phyloP scores from a whole-genome alignment of 2,113 vertebrate species.

The Suricata suricatta region DNA sequence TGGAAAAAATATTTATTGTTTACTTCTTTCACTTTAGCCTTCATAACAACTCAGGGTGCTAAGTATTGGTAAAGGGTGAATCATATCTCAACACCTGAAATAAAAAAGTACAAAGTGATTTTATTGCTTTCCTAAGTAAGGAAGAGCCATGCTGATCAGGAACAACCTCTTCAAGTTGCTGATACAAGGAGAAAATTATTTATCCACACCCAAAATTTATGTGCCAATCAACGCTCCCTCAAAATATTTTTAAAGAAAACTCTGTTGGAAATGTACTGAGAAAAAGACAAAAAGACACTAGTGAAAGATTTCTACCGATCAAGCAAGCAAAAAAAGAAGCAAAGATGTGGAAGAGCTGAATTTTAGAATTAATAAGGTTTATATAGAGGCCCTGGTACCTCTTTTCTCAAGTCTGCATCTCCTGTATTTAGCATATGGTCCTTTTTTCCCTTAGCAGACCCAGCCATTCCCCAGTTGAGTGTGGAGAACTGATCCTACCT shows the following conservation, averaged over 20 bases:
- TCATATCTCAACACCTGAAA: background rate
- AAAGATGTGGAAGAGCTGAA: background rate
- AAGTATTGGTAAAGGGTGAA: background rate
- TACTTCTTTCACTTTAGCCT: slow-evolving; percentile 19
- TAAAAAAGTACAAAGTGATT: background rate
- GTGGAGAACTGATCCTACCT: background rate
- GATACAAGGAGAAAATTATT: background rate
- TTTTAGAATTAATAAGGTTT: background rate
- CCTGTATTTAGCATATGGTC: background rate
- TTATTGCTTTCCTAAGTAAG: slow-evolving; percentile 4
- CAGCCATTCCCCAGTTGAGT: background rate
- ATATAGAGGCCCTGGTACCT: background rate
- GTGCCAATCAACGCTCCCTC: background rate
- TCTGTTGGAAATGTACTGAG: background rate
- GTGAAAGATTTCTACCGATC: background rate
- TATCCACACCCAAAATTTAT: slow-evolving; percentile 29
- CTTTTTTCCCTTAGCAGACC: background rate
- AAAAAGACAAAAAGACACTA: background rate
- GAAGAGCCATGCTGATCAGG: background rate
- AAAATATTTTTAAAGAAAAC: slow-evolving; percentile 18
- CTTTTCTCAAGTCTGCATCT: background rate
- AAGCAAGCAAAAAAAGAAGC: background rate
- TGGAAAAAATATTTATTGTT: slow-evolving; percentile 17
- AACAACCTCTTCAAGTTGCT: background rate
- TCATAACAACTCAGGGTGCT: background rate